Base-by-base conservation (phyloP, 23 tunicate species). In the Trididemnum nubilum region DNA sequence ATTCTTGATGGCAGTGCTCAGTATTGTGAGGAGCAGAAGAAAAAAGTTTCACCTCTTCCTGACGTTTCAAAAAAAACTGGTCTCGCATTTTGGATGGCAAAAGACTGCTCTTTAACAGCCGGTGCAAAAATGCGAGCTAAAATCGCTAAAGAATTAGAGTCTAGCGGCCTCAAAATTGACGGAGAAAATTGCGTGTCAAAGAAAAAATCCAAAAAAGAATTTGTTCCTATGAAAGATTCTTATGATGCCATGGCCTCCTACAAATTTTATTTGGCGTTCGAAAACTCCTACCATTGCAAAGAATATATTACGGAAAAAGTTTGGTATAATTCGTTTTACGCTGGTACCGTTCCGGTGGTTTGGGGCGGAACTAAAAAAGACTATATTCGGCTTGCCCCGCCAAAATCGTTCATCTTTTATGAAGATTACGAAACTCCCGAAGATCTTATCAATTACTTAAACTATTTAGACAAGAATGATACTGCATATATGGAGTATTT, bases 231-330 rank as follows among this genome's bases (percentile, higher is more conserved):
- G n/a, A 70, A 26, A n/a, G n/a, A 70, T 7, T 31, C 31, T 31
- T 29, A 29, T 31, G 76, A 70, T 15, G 4, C n/a, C 4, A 70
- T 70, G n/a, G 28, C 76, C 61, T 18, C 65, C 25, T 60, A 73
- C 72, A 88, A 88, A 52, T 88, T 88, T 36, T 88, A 88, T 36
- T 50, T 88, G 25, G 92, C 92, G 1, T 88, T 88, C 39, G 92
- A 88, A 63, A 88, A 88, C 35, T 34, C 35, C 30, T 79, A 23
- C 30, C 78, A 85, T 38, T 85, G 89, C 78, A 35, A 23, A 19
- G 89, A 85, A 28, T 85, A 85, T 37, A 79, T 85, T 33, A 78
- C 89, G 5, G 89, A 85, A 67, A 85, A 85, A 54, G 33, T 85
- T 33, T 70, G 80, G 78, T 9, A 4, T 0, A 85, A 85, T 34